phyloP scores from a whole-genome alignment of 2,888 invertebrate species.

The Tryphoninae sp. region DNA sequence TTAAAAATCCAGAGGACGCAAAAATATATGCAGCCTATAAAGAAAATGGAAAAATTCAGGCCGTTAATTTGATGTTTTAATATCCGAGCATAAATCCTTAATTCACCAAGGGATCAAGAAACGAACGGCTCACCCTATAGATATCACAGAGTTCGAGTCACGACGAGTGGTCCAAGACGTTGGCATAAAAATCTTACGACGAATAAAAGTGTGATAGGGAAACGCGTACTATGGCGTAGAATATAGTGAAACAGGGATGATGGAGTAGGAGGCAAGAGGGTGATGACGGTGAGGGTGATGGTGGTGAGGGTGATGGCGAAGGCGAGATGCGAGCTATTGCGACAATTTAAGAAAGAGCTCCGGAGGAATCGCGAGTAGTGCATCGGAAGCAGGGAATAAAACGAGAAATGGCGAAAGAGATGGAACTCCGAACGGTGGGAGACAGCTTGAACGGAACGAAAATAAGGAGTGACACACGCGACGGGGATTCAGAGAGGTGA shows the following conservation, averaged over 20 bases:
- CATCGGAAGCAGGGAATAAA: conserved; percentile 4
- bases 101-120: no score
- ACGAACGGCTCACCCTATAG: no score
- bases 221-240: background rate
- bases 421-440: background rate
- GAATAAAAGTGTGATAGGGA: background rate
- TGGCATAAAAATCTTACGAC: conserved; percentile 5
- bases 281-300: background rate
- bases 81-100: no score
- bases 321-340: background rate
- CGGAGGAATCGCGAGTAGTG: conserved; percentile 2
- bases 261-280: background rate
- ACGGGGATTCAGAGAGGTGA: conserved; percentile 4
- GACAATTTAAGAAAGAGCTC: conserved; percentile 34
- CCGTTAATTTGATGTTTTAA: no score
- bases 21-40: no score
- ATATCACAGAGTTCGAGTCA: no score
- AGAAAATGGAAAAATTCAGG: no score
- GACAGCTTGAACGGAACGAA: conserved; percentile 40
- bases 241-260: conserved; percentile 6
- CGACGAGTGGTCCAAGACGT: no score
- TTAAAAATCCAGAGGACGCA: no score
- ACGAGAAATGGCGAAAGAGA: background rate
- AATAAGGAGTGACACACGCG: conserved; percentile 36
- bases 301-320: background rate